These are phyloP conservation scores for Polypedilum pembai DNA, from an alignment of 1,140 invertebrate genomes.

Conservation along the genomic window DNA sequence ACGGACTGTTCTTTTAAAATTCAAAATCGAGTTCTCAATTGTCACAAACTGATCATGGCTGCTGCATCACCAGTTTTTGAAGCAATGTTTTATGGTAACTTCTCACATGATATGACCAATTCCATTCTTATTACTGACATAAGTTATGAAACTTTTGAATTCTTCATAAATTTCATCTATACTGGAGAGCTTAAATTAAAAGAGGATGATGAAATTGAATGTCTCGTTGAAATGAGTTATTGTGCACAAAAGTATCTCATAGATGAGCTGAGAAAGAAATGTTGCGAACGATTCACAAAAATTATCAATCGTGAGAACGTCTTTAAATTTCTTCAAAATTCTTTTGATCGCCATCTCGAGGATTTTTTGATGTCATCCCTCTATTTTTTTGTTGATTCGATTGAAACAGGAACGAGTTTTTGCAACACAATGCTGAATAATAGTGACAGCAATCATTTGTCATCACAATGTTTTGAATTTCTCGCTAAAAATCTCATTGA, in stretches of 20 bases:
- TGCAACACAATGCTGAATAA: conserved; percentile 36
- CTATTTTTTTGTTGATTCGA: conserved; percentile 39
- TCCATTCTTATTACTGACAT: conserved; percentile 41
- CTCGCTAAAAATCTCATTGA: background rate
- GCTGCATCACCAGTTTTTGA: conserved; percentile 68
- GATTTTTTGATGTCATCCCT: conserved; percentile 32
- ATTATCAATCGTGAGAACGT: conserved; percentile 41
- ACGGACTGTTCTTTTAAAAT: conserved; percentile 40
- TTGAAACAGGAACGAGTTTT: conserved; percentile 39
- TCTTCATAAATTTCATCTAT: conserved; percentile 39
- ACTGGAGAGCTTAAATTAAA: conserved; percentile 34
- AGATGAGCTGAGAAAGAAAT: conserved; percentile 36
- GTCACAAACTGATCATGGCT: conserved; percentile 59
- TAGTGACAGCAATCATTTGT: conserved; percentile 35
- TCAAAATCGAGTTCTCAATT: conserved; percentile 33
- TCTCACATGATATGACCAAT: conserved; percentile 42
- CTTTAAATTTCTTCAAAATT: conserved; percentile 38
- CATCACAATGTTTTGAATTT: conserved; percentile 20
- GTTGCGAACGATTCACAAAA: conserved; percentile 35
- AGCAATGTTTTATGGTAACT: conserved; percentile 61
- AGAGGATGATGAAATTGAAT: conserved; percentile 31
- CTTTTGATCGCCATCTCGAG: conserved; percentile 35
- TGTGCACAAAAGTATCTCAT: conserved; percentile 42
- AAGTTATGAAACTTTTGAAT: conserved; percentile 37
- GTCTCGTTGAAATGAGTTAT: conserved; percentile 40